Evolutionary conservation across 1,140 invertebrate genomes (phyloP).

Genomic region (Holcopasites calliopsidis): DNA sequence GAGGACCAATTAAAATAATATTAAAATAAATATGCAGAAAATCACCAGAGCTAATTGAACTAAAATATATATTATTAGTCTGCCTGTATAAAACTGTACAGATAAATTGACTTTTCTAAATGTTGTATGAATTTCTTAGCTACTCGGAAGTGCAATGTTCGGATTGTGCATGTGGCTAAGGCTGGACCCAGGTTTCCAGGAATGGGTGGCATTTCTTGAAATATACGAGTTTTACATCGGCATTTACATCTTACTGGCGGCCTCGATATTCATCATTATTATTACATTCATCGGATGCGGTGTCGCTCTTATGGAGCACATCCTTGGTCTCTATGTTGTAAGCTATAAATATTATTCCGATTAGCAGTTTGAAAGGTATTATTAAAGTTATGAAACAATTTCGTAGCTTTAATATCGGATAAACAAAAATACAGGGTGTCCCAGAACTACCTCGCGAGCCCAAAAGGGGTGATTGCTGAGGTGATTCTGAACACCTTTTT

Average conservation of each 20-base stretch:
- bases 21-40: no score
- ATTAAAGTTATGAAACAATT: no score
- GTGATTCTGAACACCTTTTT: no score
- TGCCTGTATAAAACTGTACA: no score
- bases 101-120: no score
- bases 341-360: slow-evolving; percentile 69
- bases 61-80: no score
- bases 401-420: no score
- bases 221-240: slow-evolving; percentile 89
- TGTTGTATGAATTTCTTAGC: slow-evolving; percentile 77
- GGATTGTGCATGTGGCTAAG: slow-evolving; percentile 89
- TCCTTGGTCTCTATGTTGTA: slow-evolving; percentile 82
- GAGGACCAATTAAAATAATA: not conserved
- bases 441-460: no score
- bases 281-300: slow-evolving; percentile 88
- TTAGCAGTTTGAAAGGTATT: not conserved
- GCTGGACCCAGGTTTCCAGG: slow-evolving; percentile 88
- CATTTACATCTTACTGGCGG: slow-evolving; percentile 88
- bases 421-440: no score
- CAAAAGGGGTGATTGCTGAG: no score
- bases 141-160: slow-evolving; percentile 87
- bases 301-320: slow-evolving; percentile 85
- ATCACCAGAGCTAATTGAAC: no score
- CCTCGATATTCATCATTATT: slow-evolving; percentile 85
- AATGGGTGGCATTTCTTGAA: slow-evolving; percentile 88